Conservation (phyloP, 1,140 invertebrate species). For the Pectinophora gossypiella region DNA sequence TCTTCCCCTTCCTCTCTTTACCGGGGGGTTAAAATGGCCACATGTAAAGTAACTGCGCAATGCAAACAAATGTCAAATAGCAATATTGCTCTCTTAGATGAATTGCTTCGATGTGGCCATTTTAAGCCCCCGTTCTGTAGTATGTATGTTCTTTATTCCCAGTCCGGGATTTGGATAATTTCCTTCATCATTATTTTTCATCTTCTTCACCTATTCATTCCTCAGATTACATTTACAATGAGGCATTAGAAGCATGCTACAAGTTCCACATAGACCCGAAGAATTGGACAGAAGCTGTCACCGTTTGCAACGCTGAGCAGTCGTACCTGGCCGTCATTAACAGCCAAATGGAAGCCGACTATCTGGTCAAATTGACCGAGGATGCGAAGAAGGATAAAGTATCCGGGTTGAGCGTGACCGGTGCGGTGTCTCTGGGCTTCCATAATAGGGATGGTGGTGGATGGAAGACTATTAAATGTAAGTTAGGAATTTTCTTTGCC, state of each 20-base stretch:
- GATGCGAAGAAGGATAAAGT: not conserved
- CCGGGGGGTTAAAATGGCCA: no score
- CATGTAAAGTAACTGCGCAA: no score
- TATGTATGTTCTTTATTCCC: no score
- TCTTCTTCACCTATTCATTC: no score
- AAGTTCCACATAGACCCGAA: slow-evolving; percentile 53
- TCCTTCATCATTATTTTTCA: no score
- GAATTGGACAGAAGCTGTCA: slow-evolving; percentile 57
- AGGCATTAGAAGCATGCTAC: slow-evolving; percentile 47
- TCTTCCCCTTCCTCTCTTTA: no score
- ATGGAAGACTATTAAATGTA: slow-evolving; percentile 18
- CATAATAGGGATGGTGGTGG: slow-evolving; percentile 29
- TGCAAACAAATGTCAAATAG: no score
- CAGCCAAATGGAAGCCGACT: slow-evolving; percentile 41
- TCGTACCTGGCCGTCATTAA: slow-evolving; percentile 61
- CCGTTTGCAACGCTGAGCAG: slow-evolving; percentile 47
- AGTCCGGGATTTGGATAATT: no score
- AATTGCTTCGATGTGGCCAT: no score
- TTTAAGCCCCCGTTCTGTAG: no score
- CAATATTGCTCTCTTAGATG: no score
- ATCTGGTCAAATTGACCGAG: slow-evolving; percentile 24
- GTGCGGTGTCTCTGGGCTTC: slow-evolving; percentile 13
- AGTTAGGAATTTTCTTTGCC: not conserved
- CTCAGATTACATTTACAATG: slow-evolving; percentile 8
- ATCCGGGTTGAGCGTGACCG: not conserved